Evolutionary conservation across 2,797 vertebrate species (phyloP), one percentile per base, ranked within the genome.

Genomic region (Lepilemur septentrionalis): DNA sequence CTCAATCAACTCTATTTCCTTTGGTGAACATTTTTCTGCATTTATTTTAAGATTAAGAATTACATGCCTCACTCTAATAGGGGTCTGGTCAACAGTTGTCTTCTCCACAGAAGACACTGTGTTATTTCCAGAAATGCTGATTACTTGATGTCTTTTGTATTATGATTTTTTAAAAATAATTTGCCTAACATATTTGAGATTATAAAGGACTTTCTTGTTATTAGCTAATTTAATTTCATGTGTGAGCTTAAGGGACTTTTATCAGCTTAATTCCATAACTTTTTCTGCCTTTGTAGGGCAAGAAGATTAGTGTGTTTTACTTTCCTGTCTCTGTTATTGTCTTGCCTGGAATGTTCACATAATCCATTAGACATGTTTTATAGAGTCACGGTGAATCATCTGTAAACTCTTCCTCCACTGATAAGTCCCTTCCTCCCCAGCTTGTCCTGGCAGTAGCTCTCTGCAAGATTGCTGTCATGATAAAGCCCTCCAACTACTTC

Each of bases 61-160:
- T 59, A 9, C 63, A 70, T 25, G 7, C 11, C 15, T 93, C 18
- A 55, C 7, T 87, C 69, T 81, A 55, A 46, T n/a, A 70, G 23
- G 5, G 5, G 8, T 61, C 61, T 57, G 18, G 35, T 43, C 55
- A 73, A 28, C 0, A 10, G 15, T 14, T 2, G 30, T 55, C 30
- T 86, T 83, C n/a, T 69, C 18, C 6, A 46, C 25, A 46, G 52
- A 78, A 94, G 85, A 63, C 11, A 83, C 2, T 52, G 11, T 46
- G 48, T 65, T 93, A 35, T 23, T 20, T 81, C 46, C 63, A 90
- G 48, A 57, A 95, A 89, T 80, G 14, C 13, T 28, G 38, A 61
- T 52, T 88, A 17, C n/a, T 72, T 93, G 25, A 61, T 91, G 75
- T 85, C n/a, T 92, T 93, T 90, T 84, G n/a, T n/a, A 17, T 92